Conservation (phyloP, 2,888 invertebrate species). For the Noctua comes region DNA sequence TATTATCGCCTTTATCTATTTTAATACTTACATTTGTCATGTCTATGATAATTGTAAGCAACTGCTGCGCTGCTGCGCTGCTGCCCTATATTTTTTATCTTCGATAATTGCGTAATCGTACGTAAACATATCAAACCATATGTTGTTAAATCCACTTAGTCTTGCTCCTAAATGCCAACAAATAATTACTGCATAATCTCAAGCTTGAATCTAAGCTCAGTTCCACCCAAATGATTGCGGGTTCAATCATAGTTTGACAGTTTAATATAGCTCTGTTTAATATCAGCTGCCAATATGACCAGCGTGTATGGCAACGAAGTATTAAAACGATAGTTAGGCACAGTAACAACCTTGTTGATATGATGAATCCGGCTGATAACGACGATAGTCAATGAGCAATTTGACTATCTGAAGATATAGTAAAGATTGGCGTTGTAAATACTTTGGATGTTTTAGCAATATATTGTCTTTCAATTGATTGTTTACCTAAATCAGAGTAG, state of each 20-base stretch:
- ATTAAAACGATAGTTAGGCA: conserved; percentile 25
- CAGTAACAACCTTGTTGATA: conserved; percentile 48
- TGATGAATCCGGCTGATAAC: conserved; percentile 35
- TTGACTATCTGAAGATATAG: conserved; percentile 24
- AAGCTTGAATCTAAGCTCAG: conserved; percentile 37
- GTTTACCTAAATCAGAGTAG: neutral
- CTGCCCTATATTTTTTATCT: neutral
- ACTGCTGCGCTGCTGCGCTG: too few relatives aligned
- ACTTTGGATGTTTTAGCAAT: neutral
- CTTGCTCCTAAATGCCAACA: conserved; percentile 13
- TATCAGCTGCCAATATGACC: conserved; percentile 38
- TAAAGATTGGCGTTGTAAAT: conserved; percentile 10
- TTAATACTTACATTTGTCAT: neutral
- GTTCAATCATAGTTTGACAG: conserved; percentile 58
- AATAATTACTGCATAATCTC: conserved; percentile 38
- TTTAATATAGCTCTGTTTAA: conserved; percentile 59
- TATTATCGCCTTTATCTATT: neutral
- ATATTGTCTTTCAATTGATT: neutral
- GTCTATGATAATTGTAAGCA: neutral
- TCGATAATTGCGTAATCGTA: neutral
- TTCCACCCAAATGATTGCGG: conserved; percentile 37
- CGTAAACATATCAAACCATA: neutral
- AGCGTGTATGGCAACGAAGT: neutral
- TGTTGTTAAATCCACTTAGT: neutral
- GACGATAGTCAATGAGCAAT: conserved; percentile 27